These are phyloP conservation scores for Antedon bifida DNA, from an alignment of 35 echinoderm and acorn worm genomes.

Conservation along the genomic window DNA sequence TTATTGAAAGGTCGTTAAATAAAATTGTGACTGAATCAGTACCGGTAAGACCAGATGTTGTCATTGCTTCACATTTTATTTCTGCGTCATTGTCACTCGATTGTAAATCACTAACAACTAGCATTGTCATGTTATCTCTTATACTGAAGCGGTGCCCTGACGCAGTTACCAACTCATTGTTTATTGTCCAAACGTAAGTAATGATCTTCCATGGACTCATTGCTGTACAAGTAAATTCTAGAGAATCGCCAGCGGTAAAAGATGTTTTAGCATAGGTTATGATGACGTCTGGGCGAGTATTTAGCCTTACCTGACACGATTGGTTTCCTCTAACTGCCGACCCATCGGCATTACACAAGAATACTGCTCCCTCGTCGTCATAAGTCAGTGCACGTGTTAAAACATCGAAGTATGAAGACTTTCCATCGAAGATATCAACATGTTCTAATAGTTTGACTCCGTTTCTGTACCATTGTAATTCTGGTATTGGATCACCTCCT, in stretches of 20 bases:
- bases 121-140: neutral
- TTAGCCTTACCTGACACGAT: neutral
- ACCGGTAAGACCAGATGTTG: neutral
- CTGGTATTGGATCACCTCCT: neutral
- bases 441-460: neutral
- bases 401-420: neutral
- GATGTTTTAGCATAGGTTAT: neutral
- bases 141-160: neutral
- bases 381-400: neutral
- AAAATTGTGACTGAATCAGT: neutral
- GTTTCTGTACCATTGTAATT: neutral
- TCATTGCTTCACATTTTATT: neutral
- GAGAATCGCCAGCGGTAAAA: neutral
- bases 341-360: neutral
- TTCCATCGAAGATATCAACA: no score
- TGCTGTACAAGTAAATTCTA: neutral
- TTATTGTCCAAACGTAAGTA: neutral
- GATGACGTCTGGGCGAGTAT: neutral
- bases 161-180: neutral
- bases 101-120: neutral
- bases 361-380: neutral
- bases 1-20: neutral
- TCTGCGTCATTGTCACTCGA: neutral
- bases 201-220: neutral
- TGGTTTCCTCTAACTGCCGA: neutral